Base-by-base conservation (phyloP, 2,797 vertebrate species). In the Aeoliscus strigatus region DNA sequence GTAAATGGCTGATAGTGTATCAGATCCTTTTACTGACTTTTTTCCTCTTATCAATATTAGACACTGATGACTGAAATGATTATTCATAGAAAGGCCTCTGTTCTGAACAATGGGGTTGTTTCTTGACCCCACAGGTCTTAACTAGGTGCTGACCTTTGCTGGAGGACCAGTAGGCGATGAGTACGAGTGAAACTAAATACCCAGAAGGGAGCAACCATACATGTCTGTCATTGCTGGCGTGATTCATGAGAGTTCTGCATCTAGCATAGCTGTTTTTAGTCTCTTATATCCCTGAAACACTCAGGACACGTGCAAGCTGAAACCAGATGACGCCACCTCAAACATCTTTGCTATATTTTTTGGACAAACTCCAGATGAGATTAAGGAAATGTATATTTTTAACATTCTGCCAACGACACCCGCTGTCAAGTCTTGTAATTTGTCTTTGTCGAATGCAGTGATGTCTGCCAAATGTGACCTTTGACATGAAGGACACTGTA, bases 261-360 rank as follows among this genome's bases (percentile, higher is more conserved):
- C 71, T 63, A 60, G 57, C 77, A 75, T 54, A 66, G 74, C 77
- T 87, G 78, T 81, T 83, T 85, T 83, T 80, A 86, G 78, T 66
- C 59, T 51, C 46, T 51, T 67, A 69, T 73, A 68, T 77, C 68
- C 41, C 62, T 76, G 56, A 72, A 77, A 77, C 71, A 63, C 53
- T 70, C 49, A 3, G 39, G 66, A 70, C 75, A 77, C 66, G 44
- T 78, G 77, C 66, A 63, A 73, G 45, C 28, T 70, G 63, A 80
- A 75, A 80, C 70, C 66, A 66, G 61, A 75, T 61, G 70, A 78
- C 38, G 49, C 50, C 41, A 51, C 60, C 26, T 51, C 51, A 69
- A 76, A 73, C 61, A 53, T 42, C 48, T 54, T 51, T 47, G 41
- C 47, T 38, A 49, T 55, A 6, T 64, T 62, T 60, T 57, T 66